Percentiles rank a stretch among this genome's conserved stretches.
phyloP scores from a whole-genome alignment of 2,888 invertebrate species.

The Glyphotaelius pellucidus region DNA sequence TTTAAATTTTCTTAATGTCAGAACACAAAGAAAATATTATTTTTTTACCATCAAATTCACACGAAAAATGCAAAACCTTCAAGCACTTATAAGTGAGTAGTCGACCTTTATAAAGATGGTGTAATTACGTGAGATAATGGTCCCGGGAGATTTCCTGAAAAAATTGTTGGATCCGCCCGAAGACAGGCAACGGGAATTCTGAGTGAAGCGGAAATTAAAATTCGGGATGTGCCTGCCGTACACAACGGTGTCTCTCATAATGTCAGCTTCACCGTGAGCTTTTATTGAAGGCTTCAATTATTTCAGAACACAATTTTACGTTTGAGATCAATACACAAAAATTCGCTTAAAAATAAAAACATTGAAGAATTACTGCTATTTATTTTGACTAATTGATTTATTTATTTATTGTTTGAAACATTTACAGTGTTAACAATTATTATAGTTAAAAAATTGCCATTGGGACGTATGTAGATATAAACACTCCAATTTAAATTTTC shows the following conservation, averaged over 20 bases:
- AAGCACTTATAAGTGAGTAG: conserved; percentile 5
- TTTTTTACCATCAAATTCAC: not conserved
- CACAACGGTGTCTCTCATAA: conserved; percentile 49
- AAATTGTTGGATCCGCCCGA: conserved; percentile 50
- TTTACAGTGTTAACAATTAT: too few relatives aligned
- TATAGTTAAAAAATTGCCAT: too few relatives aligned
- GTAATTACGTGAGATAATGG: conserved; percentile 46
- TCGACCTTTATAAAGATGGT: conserved; percentile 33
- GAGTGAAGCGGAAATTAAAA: conserved; percentile 61
- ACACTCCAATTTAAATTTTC: too few relatives aligned
- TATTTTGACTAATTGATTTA: not conserved
- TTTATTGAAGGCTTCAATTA: conserved; percentile 30
- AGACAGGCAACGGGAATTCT: conserved; percentile 54
- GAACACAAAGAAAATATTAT: not conserved
- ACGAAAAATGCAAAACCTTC: conserved; percentile 19
- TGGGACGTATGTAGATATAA: too few relatives aligned
- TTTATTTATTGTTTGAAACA: too few relatives aligned
- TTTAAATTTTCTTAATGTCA: not conserved
- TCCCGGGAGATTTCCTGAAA: conserved; percentile 26
- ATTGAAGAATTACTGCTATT: not conserved
- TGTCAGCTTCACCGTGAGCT: conserved; percentile 40
- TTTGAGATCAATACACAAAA: not conserved
- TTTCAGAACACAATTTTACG: not conserved
- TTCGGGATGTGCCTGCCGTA: conserved; percentile 51
- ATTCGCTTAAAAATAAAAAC: not conserved